Conservation (phyloP, 2,888 invertebrate species). For the Erebia epiphron region DNA sequence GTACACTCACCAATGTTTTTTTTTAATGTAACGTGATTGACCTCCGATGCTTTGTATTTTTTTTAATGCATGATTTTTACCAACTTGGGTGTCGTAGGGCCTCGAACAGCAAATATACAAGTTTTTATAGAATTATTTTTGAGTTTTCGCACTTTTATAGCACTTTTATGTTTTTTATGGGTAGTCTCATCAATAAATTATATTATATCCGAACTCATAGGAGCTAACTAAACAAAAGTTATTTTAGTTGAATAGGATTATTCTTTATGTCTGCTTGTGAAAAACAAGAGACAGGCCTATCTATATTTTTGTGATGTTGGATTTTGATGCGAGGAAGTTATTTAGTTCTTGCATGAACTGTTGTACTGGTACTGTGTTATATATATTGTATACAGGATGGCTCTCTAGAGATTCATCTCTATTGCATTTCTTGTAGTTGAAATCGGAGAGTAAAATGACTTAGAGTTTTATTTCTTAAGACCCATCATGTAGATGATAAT, state of each 20-base stretch:
- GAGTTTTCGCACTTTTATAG: conserved; percentile 3
- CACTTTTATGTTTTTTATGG: not conserved
- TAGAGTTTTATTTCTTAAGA: no score
- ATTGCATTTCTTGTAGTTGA: no score
- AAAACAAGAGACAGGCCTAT: no score
- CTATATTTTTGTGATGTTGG: not conserved
- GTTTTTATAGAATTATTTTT: not conserved
- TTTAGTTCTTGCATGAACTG: conserved; percentile 14
- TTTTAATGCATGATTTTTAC: conserved; percentile 1
- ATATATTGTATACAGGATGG: not conserved
- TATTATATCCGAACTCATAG: no score
- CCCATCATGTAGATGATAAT: no score
- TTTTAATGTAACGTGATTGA: not conserved
- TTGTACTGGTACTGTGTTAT: not conserved
- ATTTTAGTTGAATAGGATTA: no score
- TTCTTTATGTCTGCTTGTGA: no score
- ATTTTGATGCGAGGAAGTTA: not conserved
- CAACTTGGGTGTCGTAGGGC: not conserved
- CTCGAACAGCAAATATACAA: not conserved
- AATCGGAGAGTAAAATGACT: no score
- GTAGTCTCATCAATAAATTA: no score
- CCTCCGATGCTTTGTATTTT: no score
- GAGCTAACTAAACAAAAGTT: no score
- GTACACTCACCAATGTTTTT: not conserved
- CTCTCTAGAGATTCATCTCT: not conserved